phyloP scores from a whole-genome alignment of 1,140 invertebrate species.

The Paraescarpia echinospica region DNA sequence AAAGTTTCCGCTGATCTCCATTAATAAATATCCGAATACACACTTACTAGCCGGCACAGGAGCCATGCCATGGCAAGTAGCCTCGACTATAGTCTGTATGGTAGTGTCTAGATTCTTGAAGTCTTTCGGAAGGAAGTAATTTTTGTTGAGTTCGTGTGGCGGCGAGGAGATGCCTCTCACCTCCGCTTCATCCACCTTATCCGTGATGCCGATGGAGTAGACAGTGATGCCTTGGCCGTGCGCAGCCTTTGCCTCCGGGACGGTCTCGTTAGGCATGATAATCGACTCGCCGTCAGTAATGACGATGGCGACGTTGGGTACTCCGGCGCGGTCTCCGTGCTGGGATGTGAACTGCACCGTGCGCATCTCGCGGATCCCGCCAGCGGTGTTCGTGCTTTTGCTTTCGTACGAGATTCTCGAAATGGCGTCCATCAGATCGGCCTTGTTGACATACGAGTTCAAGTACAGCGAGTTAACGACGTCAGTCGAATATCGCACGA shows the following conservation, averaged over 20 bases:
- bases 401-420: background rate
- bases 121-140: background rate
- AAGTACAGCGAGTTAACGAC: slow-evolving; percentile 13
- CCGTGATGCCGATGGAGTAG: slow-evolving; percentile 41
- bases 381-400: slow-evolving; percentile 15
- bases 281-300: slow-evolving; percentile 15
- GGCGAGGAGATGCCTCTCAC: slow-evolving; percentile 7
- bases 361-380: background rate
- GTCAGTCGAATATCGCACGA: slow-evolving; percentile 11
- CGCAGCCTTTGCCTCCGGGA: background rate
- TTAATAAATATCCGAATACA: background rate
- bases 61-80: background rate
- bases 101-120: background rate
- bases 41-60: background rate
- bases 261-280: slow-evolving; percentile 1
- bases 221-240: slow-evolving; percentile 39
- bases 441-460: slow-evolving; percentile 7
- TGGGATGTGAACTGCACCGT: slow-evolving; percentile 19
- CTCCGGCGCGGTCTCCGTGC: slow-evolving; percentile 14
- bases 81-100: background rate
- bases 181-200: background rate
- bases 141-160: background rate
- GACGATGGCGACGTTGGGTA: slow-evolving; percentile 15
- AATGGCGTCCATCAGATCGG: background rate
- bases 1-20: background rate